Conservation (phyloP, 2,113 vertebrate species). For the Carassius carassius region DNA sequence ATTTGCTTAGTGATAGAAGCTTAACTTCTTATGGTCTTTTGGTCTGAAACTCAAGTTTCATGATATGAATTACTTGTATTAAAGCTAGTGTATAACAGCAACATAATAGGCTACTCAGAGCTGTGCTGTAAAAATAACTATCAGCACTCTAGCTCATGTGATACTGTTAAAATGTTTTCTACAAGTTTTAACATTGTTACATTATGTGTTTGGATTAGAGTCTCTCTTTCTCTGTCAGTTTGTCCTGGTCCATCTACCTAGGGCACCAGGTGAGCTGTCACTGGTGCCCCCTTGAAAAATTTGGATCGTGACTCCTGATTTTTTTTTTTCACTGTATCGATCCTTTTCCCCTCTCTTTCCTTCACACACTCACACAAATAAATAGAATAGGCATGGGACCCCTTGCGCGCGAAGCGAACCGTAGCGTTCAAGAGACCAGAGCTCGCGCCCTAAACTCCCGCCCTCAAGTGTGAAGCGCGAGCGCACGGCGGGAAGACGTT, state of each 20-base stretch:
- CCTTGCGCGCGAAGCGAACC: conserved; percentile 33
- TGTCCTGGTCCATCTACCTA: neutral
- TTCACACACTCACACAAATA: neutral
- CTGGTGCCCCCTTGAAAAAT: neutral
- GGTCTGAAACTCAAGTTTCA: neutral
- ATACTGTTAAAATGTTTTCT: neutral
- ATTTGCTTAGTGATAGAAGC: neutral
- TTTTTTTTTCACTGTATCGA: neutral
- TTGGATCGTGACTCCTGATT: neutral
- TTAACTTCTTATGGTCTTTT: neutral
- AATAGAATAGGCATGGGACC: conserved; percentile 1
- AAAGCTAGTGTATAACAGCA: neutral
- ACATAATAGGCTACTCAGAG: neutral
- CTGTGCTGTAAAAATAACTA: neutral
- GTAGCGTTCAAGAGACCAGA: conserved; percentile 11
- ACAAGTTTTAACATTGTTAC: neutral
- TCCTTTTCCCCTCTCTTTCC: neutral
- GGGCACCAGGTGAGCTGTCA: neutral
- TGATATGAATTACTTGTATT: neutral
- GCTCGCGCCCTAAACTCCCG: neutral
- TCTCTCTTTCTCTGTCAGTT: no score
- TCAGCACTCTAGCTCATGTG: neutral
- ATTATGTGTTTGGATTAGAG: neutral
- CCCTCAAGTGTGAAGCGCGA: neutral
- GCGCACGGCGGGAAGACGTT: conserved; percentile 15